Conservation (phyloP, 2,797 vertebrate genomes). For the Anabas testudineus region DNA sequence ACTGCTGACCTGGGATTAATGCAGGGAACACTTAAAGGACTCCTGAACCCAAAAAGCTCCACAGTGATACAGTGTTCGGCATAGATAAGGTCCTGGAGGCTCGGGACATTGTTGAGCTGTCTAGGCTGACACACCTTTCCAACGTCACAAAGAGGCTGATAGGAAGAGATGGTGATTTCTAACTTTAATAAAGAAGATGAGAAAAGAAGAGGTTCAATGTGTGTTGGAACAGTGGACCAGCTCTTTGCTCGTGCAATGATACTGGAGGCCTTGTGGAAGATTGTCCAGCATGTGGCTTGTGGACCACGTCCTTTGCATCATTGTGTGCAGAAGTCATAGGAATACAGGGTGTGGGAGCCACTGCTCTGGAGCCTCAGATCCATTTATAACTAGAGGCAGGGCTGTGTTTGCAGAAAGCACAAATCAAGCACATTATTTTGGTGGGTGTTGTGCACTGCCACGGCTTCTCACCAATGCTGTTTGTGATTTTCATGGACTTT, state of each 20-base stretch:
- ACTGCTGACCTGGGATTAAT: not conserved
- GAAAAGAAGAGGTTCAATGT: not conserved
- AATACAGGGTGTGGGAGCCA: not conserved
- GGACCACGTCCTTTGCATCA: not conserved
- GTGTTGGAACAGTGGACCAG: not conserved
- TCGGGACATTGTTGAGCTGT: not conserved
- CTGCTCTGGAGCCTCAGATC: not conserved
- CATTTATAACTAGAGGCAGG: not conserved
- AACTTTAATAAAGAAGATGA: not conserved
- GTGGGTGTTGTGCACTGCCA: not conserved
- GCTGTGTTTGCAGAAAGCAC: not conserved
- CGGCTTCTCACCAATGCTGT: no score
- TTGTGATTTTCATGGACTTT: no score
- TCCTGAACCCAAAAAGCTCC: not conserved
- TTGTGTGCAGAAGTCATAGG: not conserved
- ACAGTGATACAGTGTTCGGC: not conserved
- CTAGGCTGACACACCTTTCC: not conserved
- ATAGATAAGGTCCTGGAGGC: not conserved
- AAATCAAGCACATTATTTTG: not conserved
- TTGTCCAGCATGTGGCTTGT: not conserved
- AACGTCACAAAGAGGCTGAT: not conserved
- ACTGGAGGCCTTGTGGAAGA: slow-evolving; percentile 1
- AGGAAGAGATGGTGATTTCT: not conserved
- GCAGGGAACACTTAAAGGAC: not conserved
- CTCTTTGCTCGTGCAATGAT: not conserved